Evolutionary conservation across 2,888 invertebrate species (phyloP).

Genomic region (Zele albiditarsus): DNA sequence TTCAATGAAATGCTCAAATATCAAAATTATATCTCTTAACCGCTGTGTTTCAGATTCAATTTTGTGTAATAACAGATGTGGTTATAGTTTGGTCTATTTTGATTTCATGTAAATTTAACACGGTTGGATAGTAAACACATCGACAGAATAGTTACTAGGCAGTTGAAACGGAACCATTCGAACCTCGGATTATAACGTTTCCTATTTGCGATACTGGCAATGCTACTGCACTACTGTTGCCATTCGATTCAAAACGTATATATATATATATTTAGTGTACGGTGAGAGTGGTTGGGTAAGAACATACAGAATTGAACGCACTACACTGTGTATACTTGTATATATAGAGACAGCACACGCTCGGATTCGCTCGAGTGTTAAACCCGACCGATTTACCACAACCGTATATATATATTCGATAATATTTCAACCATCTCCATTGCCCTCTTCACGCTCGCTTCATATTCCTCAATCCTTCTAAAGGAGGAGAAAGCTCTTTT

Average conservation of each 20-base stretch:
- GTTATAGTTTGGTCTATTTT: background rate
- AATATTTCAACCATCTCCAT: constrained; percentile 24
- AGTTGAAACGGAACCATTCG: constrained; percentile 3
- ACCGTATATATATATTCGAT: constrained; percentile 5
- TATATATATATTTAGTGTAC: background rate
- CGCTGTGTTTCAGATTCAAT: background rate
- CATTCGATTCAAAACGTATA: background rate
- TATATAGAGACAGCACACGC: background rate
- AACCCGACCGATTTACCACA: constrained; percentile 13
- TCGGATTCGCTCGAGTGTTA: constrained; percentile 21
- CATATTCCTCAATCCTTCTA: background rate
- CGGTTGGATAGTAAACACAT: background rate
- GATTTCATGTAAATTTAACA: background rate
- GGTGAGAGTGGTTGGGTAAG: background rate
- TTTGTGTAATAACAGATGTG: background rate
- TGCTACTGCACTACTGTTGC: background rate
- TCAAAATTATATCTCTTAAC: background rate
- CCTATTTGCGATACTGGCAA: constrained; percentile 10
- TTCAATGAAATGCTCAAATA: background rate
- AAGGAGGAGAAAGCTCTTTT: background rate
- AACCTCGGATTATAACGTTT: constrained; percentile 9
- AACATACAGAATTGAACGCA: background rate
- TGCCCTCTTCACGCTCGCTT: background rate
- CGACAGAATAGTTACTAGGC: background rate
- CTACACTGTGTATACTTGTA: background rate